Evolutionary conservation across 1,140 invertebrate genomes (phyloP).

Genomic region (Calliphora vicina): DNA sequence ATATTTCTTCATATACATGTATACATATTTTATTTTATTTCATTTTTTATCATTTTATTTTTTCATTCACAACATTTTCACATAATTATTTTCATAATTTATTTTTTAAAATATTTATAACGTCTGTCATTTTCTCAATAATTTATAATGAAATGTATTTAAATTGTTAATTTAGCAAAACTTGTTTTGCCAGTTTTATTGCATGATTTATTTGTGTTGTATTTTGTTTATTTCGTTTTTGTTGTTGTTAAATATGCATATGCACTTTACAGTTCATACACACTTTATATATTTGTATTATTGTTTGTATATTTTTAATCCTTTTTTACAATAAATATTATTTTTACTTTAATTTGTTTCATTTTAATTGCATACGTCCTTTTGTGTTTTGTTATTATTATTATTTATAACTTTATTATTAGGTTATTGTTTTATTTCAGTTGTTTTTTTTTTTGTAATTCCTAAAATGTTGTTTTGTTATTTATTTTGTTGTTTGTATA

Average conservation of each 20-base stretch:
- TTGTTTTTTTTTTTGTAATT: not conserved
- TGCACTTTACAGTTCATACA: not conserved
- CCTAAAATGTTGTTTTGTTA: not conserved
- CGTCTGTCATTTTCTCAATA: not conserved
- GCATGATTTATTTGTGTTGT: slow-evolving; percentile 2
- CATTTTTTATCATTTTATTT: slow-evolving; percentile 2
- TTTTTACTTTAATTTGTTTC: not conserved
- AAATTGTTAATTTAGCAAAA: slow-evolving; percentile 3
- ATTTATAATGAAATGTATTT: slow-evolving; percentile 14
- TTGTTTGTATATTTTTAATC: not conserved
- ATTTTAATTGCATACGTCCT: slow-evolving; percentile 19
- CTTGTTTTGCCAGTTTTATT: not conserved
- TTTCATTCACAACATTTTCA: slow-evolving; percentile 33
- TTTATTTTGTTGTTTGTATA: slow-evolving; percentile 9
- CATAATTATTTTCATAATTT: slow-evolving; percentile 16
- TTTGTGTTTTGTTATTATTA: slow-evolving; percentile 14
- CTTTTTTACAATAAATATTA: slow-evolving; percentile 28
- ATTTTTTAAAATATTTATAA: slow-evolving; percentile 21
- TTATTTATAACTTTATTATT: not conserved
- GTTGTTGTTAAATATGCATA: not conserved
- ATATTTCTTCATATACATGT: slow-evolving; percentile 2
- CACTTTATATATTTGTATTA: not conserved
- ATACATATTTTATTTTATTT: not conserved
- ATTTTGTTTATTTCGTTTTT: slow-evolving; percentile 5
- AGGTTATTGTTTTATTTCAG: not conserved